Percentiles rank a stretch among this genome's conserved stretches.
These are phyloP conservation scores for Andrena cerasifolii DNA, from an alignment of 1,140 invertebrate genomes.

Conservation along the genomic window DNA sequence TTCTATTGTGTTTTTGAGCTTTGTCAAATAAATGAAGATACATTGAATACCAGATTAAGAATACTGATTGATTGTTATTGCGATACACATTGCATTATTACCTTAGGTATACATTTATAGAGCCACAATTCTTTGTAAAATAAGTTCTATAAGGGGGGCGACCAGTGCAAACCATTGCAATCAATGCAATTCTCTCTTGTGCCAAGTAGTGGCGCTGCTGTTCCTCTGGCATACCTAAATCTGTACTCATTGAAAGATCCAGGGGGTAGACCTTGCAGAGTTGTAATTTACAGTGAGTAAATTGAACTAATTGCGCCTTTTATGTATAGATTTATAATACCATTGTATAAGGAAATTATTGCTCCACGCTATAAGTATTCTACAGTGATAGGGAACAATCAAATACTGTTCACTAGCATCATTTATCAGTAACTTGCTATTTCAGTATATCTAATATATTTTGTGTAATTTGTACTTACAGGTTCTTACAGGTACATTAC, in stretches of 20 bases:
- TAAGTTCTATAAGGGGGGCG: no score
- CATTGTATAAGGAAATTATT: neutral
- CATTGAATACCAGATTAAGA: no score
- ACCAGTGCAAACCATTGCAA: no score
- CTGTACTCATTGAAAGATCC: neutral
- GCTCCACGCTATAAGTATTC: neutral
- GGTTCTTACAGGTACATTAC: no score
- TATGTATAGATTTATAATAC: no score
- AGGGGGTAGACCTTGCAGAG: neutral
- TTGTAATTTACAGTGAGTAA: conserved; percentile 1
- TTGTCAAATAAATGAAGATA: no score
- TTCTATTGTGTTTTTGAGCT: no score
- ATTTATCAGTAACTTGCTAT: neutral
- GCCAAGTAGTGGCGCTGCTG: neutral
- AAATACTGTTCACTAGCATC: neutral
- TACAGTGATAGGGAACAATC: neutral
- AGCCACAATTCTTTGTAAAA: no score
- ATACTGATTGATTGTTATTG: no score
- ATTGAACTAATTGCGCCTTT: neutral
- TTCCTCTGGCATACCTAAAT: neutral
- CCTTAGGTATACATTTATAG: no score
- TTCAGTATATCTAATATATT: neutral
- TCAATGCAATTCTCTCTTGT: neutral
- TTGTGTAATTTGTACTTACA: no score
- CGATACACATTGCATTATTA: no score